Evolutionary conservation across 2,797 vertebrate species (phyloP).

Genomic region (Choloepus didactylus): DNA sequence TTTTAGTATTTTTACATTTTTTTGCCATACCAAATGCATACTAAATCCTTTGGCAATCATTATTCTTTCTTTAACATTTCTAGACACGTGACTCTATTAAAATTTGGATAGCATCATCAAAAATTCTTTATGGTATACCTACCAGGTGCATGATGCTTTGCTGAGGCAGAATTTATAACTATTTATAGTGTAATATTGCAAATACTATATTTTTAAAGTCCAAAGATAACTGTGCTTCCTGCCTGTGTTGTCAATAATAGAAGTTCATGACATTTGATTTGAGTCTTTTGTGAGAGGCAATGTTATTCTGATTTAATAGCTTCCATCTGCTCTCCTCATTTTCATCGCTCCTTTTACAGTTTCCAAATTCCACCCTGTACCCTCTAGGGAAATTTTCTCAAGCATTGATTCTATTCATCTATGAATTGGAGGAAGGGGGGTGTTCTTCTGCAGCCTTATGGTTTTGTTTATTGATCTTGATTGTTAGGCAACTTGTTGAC

Average conservation of each 20-base stretch:
- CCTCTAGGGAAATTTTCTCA: slow-evolving; percentile 81
- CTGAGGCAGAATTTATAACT: slow-evolving; percentile 76
- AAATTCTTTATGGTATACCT: slow-evolving; percentile 63
- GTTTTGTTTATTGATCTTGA: slow-evolving; percentile 82
- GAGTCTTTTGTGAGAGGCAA: slow-evolving; percentile 77
- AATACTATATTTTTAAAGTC: slow-evolving; percentile 81
- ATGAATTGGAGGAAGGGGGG: slow-evolving; percentile 69
- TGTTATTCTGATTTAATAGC: slow-evolving; percentile 82
- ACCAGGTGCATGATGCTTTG: slow-evolving; percentile 74
- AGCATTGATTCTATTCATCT: slow-evolving; percentile 82
- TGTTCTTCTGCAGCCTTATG: slow-evolving; percentile 64
- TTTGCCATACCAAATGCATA: slow-evolving; percentile 28
- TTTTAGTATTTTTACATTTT: slow-evolving; percentile 31
- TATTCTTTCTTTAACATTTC: slow-evolving; percentile 52
- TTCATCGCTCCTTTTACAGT: slow-evolving; percentile 79
- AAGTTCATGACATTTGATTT: slow-evolving; percentile 84
- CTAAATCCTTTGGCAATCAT: slow-evolving; percentile 11
- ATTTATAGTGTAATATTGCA: slow-evolving; percentile 78
- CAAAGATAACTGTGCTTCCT: slow-evolving; percentile 81
- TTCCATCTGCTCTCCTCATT: slow-evolving; percentile 73
- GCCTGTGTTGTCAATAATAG: slow-evolving; percentile 82
- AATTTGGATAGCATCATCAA: slow-evolving; percentile 69
- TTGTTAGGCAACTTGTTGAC: slow-evolving; percentile 79
- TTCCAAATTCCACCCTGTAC: slow-evolving; percentile 76
- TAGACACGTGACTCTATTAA: slow-evolving; percentile 62